These are phyloP conservation scores for Beaufortia kweichowensis DNA, from an alignment of 2,113 vertebrate genomes.

Conservation along the genomic window DNA sequence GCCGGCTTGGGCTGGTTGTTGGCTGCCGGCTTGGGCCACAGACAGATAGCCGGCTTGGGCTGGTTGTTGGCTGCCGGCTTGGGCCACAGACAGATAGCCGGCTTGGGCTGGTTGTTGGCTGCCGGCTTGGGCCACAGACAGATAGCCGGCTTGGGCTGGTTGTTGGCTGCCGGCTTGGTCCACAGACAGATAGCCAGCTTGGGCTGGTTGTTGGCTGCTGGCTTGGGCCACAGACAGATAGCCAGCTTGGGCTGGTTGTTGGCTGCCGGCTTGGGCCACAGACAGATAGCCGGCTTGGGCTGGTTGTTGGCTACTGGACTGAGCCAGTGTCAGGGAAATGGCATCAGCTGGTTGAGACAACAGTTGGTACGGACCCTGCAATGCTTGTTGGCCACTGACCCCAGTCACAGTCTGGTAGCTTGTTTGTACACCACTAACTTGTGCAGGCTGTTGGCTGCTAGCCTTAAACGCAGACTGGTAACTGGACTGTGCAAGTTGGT, in stretches of 20 bases:
- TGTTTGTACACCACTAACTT: no score
- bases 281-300: not conserved
- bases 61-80: accelerated
- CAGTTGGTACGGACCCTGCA: no score
- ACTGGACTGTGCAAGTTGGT: no score
- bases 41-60: not conserved
- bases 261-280: not conserved
- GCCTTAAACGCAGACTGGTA: not conserved
- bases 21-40: no score
- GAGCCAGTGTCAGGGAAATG: not conserved
- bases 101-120: not conserved
- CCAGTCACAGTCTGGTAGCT: no score
- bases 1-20: no score
- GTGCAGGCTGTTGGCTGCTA: no score
- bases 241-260: not conserved
- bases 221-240: not conserved
- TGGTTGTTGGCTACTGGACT: not conserved
- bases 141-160: not conserved
- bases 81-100: accelerated
- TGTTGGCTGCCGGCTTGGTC: not conserved
- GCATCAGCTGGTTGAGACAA: not conserved
- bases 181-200: not conserved
- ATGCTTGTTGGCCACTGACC: no score
- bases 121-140: not conserved
- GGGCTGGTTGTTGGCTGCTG: not conserved